Conservation (phyloP, 2,797 vertebrate species). For the Clarias laeviceps region DNA sequence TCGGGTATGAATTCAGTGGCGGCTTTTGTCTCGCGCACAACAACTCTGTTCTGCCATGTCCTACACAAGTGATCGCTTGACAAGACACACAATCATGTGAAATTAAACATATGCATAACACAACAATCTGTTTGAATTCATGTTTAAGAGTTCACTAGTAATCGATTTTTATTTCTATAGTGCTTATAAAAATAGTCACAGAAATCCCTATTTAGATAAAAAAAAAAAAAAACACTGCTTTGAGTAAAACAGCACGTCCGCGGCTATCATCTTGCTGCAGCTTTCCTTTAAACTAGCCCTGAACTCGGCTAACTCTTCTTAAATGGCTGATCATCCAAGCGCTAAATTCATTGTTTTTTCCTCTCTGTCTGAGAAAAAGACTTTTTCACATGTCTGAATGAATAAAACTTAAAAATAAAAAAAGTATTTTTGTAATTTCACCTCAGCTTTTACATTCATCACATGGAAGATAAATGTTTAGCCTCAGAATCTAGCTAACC, state of each 20-base stretch:
- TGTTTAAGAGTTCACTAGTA: neutral
- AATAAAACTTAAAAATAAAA: neutral
- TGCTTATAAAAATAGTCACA: neutral
- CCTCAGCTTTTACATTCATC: neutral
- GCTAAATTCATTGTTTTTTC: neutral
- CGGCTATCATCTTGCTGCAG: neutral
- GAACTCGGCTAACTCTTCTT: neutral
- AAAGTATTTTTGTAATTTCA: neutral
- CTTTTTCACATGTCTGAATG: neutral
- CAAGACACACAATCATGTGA: neutral
- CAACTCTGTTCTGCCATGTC: constrained; percentile 23
- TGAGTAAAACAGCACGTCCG: neutral
- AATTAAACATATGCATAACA: too few species aligned
- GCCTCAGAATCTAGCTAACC: neutral
- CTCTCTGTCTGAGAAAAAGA: neutral
- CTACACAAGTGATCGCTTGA: constrained; percentile 28
- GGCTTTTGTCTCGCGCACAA: constrained; percentile 30
- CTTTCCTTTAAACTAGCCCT: neutral
- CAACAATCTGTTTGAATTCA: neutral
- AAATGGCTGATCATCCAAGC: neutral
- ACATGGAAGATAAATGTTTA: constrained; percentile 1
- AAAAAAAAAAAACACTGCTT: too few species aligned
- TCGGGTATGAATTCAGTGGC: constrained; percentile 2
- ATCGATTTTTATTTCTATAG: neutral
- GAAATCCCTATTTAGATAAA: neutral